Evolutionary conservation across 2,797 vertebrate species (phyloP), one percentile per base, ranked within the genome.

Genomic region (Limnodromus scolopaceus): DNA sequence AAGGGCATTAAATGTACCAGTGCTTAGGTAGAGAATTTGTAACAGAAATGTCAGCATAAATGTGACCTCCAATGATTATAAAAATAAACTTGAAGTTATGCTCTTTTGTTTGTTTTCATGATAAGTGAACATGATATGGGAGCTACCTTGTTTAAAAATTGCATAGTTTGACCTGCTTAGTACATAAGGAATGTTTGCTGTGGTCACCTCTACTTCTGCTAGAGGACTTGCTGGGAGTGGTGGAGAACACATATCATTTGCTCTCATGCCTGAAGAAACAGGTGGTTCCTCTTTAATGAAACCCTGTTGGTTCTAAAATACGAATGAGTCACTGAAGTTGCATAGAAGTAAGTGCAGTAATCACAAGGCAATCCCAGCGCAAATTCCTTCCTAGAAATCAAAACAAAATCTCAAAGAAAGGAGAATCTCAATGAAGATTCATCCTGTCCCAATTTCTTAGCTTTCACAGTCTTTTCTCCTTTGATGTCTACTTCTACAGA

Each of bases 321-420:
- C 10, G 61, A 81, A 70, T 54, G 68, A 84, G 27, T 82, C 70
- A 90, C 39, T 51, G n/a, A 63, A 55, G 39, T 38, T 79, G 25
- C 39, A 60, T 11, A 53, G 55, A 82, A 87, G 66, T 45, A 72
- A 88, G 38, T 66, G 70, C 10, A 74, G 53, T 30, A 93, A 87
- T 63, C 20, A 51, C 84, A 87, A 88, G 54, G 23, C 38, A 93
- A 84, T 58, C n/a, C 23, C n/a, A 68, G 57, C 3, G 10, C 25
- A 84, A 84, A 74, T 55, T 79, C 19, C 34, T 86, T 85, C 61
- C 65, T 66, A 54, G 69, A 96, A 95, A 72, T 90, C 49, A 71
- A 89, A 76, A 57, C n/a, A 76, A 72, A 87, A 55, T 64, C 16
- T 83, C 17, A 68, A 43, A 88, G 45, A n/a, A 11, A 45, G 10